phyloP scores from a whole-genome alignment of 2,888 invertebrate species.

The Athalia circularis region DNA sequence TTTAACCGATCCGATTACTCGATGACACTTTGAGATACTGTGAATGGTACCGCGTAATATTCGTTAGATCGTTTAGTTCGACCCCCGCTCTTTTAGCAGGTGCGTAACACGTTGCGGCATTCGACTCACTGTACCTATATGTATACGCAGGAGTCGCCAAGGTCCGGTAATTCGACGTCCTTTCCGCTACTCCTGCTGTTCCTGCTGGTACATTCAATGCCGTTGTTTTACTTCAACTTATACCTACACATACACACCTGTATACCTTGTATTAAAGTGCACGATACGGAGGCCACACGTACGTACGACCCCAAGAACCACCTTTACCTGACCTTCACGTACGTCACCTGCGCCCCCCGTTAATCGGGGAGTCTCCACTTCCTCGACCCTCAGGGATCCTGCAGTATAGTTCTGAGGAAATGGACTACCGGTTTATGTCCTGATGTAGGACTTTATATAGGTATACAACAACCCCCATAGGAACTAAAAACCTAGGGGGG shows the following conservation, averaged over 20 bases:
- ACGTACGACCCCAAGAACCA: conserved; percentile 6
- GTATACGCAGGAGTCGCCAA: conserved; percentile 59
- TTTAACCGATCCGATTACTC: too few species aligned
- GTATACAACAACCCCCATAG: too few species aligned
- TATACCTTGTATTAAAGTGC: too few species aligned
- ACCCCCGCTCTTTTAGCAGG: neutral
- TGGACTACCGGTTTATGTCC: too few species aligned
- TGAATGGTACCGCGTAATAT: too few species aligned
- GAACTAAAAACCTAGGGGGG: too few species aligned
- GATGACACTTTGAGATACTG: too few species aligned
- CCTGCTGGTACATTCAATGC: neutral
- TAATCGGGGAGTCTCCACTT: neutral
- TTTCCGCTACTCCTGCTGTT: conserved; percentile 50
- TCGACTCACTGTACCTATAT: conserved; percentile 48
- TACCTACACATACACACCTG: too few species aligned
- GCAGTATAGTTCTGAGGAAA: neutral
- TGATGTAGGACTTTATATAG: too few species aligned
- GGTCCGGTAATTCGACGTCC: conserved; percentile 68
- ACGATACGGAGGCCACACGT: neutral
- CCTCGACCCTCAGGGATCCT: neutral
- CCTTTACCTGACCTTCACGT: conserved; percentile 2
- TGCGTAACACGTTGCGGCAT: conserved; percentile 48
- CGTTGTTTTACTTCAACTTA: too few species aligned
- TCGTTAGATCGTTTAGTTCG: too few species aligned
- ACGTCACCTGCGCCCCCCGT: neutral